Evolutionary conservation across 2,888 invertebrate species (phyloP).

Genomic region (Acleris sparsana): DNA sequence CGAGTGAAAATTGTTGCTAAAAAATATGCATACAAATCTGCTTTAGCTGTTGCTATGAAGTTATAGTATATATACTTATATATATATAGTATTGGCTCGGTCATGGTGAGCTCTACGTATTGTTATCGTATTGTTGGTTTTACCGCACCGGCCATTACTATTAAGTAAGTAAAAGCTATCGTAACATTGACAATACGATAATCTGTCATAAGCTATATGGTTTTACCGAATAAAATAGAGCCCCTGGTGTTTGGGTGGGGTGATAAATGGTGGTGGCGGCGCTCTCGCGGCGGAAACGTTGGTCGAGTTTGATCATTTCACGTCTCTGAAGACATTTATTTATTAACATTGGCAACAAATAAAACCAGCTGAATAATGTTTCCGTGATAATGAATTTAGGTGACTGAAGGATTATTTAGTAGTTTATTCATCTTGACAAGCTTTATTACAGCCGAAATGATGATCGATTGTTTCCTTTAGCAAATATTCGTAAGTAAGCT

Average conservation of each 20-base stretch:
- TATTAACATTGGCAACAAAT: constrained; percentile 10
- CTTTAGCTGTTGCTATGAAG: neutral
- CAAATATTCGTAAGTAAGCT: too few relatives aligned
- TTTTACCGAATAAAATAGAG: too few relatives aligned
- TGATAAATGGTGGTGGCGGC: constrained; percentile 3
- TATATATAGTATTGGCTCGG: too few relatives aligned
- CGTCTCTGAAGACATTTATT: constrained; percentile 18
- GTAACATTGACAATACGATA: too few relatives aligned
- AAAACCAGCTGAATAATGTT: constrained; percentile 16
- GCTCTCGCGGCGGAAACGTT: constrained; percentile 10
- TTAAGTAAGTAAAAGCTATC: too few relatives aligned
- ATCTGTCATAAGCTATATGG: too few relatives aligned
- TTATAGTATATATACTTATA: too few relatives aligned
- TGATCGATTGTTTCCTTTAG: too few relatives aligned
- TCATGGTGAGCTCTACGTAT: neutral
- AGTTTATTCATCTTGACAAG: neutral
- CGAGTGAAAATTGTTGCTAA: constrained; percentile 6
- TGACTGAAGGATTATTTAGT: neutral
- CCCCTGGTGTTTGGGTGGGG: neutral
- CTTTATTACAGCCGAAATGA: neutral
- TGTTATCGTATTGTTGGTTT: neutral
- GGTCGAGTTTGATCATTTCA: neutral
- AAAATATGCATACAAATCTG: constrained; percentile 4
- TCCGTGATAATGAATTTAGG: constrained; percentile 14
- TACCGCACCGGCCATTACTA: too few relatives aligned